Evolutionary conservation across 2,113 vertebrate species (phyloP), one percentile per base, ranked within the genome.

Genomic region (Callorhinus ursinus): DNA sequence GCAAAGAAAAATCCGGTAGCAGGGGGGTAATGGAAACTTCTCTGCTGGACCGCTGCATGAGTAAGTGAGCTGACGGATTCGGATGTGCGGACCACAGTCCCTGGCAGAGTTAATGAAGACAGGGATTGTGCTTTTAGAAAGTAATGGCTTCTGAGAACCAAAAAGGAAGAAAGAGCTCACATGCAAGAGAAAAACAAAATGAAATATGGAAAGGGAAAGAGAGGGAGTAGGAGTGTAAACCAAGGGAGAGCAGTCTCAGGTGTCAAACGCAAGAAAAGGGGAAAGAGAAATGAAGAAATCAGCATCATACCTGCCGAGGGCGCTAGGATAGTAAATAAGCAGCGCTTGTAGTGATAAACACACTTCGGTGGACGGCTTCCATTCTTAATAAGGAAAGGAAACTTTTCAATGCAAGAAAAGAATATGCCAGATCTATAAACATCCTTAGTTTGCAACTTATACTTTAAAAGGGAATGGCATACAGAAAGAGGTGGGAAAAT

Each of bases 331-430:
- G 36, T 21, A 90, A 90, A 49, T 13, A 88, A 90, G 19, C 67
- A 77, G 28, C 7, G 1, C 16, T 24, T 42, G 2, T 6, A 39
- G 71, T 4, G 28, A 67, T 31, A 46, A 89, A 55, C 5, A 57
- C 28, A n/a, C 42, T 59, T 79, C 42, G 13, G 51, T 76, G 57
- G 39, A 86, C 31, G 83, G 59, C 28, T 61, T 82, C 76, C 65
- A 11, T n/a, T 87, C 90, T 95, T 86, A 77, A 91, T 67, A 93
- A 97, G 85, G 84, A 86, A 88, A 97, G 63, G 71, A 97, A 87
- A 84, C 22, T 72, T 77, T 72, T 46, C 15, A 53, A 39, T 19
- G 72, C n/a, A 76, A 84, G 83, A 49, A 93, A 80, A 6, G 51
- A 72, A 67, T 21, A 55, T 15, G 13, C 39, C 59, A 93, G 51